Base-by-base conservation (phyloP, 2,113 vertebrate species). In the Butorides virescens region DNA sequence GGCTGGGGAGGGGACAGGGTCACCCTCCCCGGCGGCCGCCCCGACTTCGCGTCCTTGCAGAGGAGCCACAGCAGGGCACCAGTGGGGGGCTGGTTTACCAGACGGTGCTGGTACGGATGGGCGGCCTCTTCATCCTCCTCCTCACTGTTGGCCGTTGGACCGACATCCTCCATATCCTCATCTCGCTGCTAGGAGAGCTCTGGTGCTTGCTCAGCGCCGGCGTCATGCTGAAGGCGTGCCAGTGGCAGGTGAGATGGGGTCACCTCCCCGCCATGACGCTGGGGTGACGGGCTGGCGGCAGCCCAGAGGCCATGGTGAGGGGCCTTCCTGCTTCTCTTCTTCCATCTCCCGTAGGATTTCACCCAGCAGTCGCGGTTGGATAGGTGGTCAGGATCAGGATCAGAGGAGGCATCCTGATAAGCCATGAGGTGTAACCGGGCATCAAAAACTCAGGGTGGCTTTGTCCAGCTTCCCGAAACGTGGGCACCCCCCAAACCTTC, bases 111-210 rank as follows among this genome's bases (percentile, higher is more conserved):
- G 98, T 99, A 34, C 98, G 99, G 46, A 98, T 99, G 93, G 98
- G 99, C 0, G 98, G 99, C n/a, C 98, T 99, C 88, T 97, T 99
- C 73, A 97, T 99, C 91, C 98, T 99, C 95, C 98, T 99, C 97
- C 98, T 99, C 96, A 99, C 99, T 1, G 98, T 99, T 27, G 99
- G 99, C 61, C 98, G 96, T 13, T 99, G 99, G 99, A 91, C 84
- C 2, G 99, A 99, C 78, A 96, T 99, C 87, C 71, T 99, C 50
- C 98, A 99, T 55, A 46, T 99, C 81, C 14, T 99, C 5, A 1
- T 99, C 73, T 99, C 99, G 5, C 98, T 99, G 79, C 70, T 98
- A 73, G 99, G 99, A 9, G 99, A 99, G 97, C 84, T 99, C 46
- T 98, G 98, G 97, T 99, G 99, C 91, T 97, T 99, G 55, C 58